Percentiles rank a stretch among this genome's conserved stretches.
phyloP scores from a whole-genome alignment of 2,113 vertebrate species.

The Chrysochloris asiatica region DNA sequence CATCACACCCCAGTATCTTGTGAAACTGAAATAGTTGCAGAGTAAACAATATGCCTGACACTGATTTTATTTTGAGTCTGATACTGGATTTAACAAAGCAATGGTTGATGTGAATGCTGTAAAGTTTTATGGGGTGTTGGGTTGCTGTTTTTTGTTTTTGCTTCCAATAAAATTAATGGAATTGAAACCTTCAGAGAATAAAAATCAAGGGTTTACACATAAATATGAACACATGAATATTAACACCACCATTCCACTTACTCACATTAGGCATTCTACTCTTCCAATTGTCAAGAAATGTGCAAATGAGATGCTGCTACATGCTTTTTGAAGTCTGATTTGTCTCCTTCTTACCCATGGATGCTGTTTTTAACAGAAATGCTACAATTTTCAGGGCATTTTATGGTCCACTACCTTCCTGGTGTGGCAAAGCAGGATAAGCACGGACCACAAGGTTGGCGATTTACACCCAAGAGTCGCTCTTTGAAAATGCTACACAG shows the following conservation, averaged over 20 bases:
- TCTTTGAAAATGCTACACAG: too few species aligned
- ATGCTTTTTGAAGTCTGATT: too few species aligned
- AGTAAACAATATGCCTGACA: not conserved
- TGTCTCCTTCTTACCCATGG: not conserved
- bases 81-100: rapidly evolving
- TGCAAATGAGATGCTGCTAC: rapidly evolving
- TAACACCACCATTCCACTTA: rapidly evolving
- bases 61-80: conserved; percentile 56
- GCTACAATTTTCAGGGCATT: not conserved
- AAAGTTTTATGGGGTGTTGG: rapidly evolving
- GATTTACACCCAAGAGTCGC: too few species aligned
- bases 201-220: too few species aligned
- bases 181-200: not conserved
- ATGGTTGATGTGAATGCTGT: rapidly evolving
- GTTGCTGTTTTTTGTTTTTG: too few species aligned
- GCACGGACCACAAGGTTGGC: too few species aligned
- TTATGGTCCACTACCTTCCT: not conserved
- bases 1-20: not conserved
- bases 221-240: rapidly evolving
- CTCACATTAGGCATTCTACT: not conserved
- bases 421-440: too few species aligned
- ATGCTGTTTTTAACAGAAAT: not conserved
- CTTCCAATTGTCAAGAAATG: rapidly evolving
- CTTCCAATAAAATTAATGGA: not conserved
- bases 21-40: not conserved